Base-by-base conservation (phyloP, 2,888 invertebrate species). In the Fissipunctia ypsillon region DNA sequence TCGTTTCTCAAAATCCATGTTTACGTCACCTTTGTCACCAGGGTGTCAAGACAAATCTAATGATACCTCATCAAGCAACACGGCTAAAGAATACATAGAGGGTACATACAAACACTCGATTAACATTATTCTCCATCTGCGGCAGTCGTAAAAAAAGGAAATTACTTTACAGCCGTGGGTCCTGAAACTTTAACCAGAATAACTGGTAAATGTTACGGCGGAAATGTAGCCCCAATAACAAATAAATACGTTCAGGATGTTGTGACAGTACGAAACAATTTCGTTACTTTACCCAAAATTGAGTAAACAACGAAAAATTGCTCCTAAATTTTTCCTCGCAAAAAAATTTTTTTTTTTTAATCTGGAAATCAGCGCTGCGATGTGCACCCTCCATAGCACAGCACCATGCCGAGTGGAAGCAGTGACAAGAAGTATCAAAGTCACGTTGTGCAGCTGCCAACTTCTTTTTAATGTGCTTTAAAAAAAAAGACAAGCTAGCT, bases 201-300 rank as follows among this genome's bases (percentile, higher is more conserved):
- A 35, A 63, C 31, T 59, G 41, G 35, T 19, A 67, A 72, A 67
- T 56, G 25, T 57, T 12, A n/a, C 38, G 25, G 22, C 54, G 74
- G 57, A 80, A 78, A 78, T 68, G 63, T 64, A 19, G 50, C 73
- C 61, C 56, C 48, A 78, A 66, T 80, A 41, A 54, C 74, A 43
- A 75, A 64, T 28, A 64, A 78, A 80, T 78, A 65, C 16, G 50
- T 80, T 80, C 22, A 67, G 76, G 81, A 80, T 64, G 48, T 68
- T 60, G 16, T 43, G 12, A 6, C n/a, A 31, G 50, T 31, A 35
- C 38, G 25, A 28, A 63, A 22, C 38, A 63, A 52, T 16, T 64
- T 65, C 12, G 54, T 80, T 54, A 64, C 54, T 31, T 61, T 43
- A 22, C 2, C 28, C 22, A 48, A 68, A 48, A 67, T 68, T 68